Evolutionary conservation across 2,113 vertebrate genomes (phyloP), one percentile per base, ranked within the genome.

Genomic region (Notarius lentiginosus): DNA sequence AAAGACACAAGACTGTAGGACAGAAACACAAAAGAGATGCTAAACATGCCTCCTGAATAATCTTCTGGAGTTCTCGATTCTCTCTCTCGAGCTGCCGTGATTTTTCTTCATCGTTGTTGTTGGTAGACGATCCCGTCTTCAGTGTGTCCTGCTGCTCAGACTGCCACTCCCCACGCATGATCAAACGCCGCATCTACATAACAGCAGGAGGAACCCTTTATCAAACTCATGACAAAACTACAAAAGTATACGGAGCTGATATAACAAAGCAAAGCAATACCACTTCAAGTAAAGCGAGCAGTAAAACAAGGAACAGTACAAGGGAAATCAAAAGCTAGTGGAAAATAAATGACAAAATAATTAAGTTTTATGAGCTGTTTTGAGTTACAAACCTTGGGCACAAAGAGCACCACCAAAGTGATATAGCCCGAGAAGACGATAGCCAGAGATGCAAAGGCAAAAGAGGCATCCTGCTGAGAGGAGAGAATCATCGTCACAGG

Each of bases 51-150:
- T 99, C 98, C 0, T 97, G 97, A 4, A 99, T 98, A 94, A 99
- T 98, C 91, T 97, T 97, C 88, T 99, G 97, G 89, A 99, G 94
- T 84, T 99, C 97, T 0, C 96, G 91, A 93, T 99, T 99, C 92
- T 99, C 97, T 27, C 97, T 94, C 93, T 99, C 98, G 91, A 99
- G 90, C 80, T 99, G 95, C 14, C 98, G 92, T 15, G 97, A 98
- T 22, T 99, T 99, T 91, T 99, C 98, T 91, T 99, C 98, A 34
- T 99, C 97, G 0, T 99, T 98, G 95, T 99, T 99, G 95, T 98
- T 99, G 92, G 97, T 98, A 68, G 98, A 98, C 0, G 97, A 98
- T 0, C 97, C 97, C 0, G 98, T 99, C 91, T 98, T 98, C 94
- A 98, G 96, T 0, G 97, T 99, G 94, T 99, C 98, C 95, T 99